Evolutionary conservation across 2,888 invertebrate genomes (phyloP).

Genomic region (Eristalinus sepulchralis): DNA sequence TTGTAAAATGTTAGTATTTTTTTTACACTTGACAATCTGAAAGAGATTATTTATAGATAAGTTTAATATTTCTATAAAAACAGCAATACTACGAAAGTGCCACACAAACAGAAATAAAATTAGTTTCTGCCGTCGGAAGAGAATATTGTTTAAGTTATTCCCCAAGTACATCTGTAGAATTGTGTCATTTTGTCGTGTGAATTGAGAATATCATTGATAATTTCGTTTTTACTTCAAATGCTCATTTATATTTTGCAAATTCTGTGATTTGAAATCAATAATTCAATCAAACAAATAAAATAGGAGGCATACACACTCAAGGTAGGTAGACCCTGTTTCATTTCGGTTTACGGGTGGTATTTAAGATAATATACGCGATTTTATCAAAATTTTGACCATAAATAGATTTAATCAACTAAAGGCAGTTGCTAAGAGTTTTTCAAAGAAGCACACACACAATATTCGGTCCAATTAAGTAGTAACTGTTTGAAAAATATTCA

Average conservation of each 20-base stretch:
- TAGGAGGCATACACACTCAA: neutral
- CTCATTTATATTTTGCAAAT: neutral
- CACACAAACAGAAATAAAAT: constrained; percentile 32
- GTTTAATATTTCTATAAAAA: constrained; percentile 51
- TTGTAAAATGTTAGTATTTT: neutral
- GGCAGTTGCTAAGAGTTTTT: neutral
- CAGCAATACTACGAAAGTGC: constrained; percentile 23
- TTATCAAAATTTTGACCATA: neutral
- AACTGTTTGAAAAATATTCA: constrained; percentile 1
- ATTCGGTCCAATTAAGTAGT: neutral
- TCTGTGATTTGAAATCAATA: neutral
- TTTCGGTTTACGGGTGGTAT: neutral
- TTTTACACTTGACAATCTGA: constrained; percentile 6
- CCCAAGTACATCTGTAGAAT: constrained; percentile 13
- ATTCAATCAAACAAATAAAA: neutral
- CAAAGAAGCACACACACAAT: neutral
- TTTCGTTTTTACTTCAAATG: neutral
- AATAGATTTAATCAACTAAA: neutral
- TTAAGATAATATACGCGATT: neutral
- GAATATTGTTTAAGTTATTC: constrained; percentile 18
- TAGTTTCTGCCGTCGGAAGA: constrained; percentile 38
- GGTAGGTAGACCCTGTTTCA: neutral
- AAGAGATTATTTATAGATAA: constrained; percentile 54
- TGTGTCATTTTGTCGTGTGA: constrained; percentile 32
- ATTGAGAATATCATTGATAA: neutral